A percentile compares a stretch with the other conserved stretches of the same genome.
These are phyloP conservation scores for Lutraria lutraria DNA, from an alignment of 2,888 invertebrate genomes.

Conservation along the genomic window DNA sequence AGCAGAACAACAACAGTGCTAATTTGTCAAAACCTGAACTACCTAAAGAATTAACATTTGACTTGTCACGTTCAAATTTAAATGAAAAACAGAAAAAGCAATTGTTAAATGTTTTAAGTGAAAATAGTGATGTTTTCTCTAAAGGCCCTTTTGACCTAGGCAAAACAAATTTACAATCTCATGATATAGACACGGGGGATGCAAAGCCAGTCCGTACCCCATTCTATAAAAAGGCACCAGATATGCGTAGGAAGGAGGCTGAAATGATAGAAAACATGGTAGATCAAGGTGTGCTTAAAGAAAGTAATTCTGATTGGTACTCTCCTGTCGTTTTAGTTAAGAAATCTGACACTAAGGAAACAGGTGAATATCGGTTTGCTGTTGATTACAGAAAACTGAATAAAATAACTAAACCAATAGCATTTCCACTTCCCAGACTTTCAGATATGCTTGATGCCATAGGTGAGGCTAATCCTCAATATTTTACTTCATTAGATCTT, in stretches of 20 bases:
- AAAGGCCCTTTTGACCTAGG: slow-evolving; percentile 57
- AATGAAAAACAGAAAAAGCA: slow-evolving; percentile 33
- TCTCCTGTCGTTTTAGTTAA: slow-evolving; percentile 50
- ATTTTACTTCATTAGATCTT: slow-evolving; percentile 63
- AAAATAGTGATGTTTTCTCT: slow-evolving; percentile 59
- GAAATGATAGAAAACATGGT: slow-evolving; percentile 40
- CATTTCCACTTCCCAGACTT: slow-evolving; percentile 60
- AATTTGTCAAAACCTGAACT: not conserved
- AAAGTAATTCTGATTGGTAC: slow-evolving; percentile 55
- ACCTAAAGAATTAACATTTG: not conserved
- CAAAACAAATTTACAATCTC: slow-evolving; percentile 44
- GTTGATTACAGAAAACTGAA: slow-evolving; percentile 47
- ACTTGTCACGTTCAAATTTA: slow-evolving; percentile 41
- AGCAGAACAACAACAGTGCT: not conserved
- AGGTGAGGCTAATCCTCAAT: slow-evolving; percentile 57
- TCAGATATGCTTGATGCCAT: slow-evolving; percentile 62
- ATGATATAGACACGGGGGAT: slow-evolving; percentile 52
- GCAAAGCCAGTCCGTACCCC: slow-evolving; percentile 49
- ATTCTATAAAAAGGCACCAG: slow-evolving; percentile 45
- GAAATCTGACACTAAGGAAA: slow-evolving; percentile 27
- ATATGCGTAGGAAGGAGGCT: slow-evolving; percentile 41
- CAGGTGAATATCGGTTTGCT: not conserved
- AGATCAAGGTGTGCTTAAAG: slow-evolving; percentile 41
- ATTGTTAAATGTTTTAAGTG: slow-evolving; percentile 35
- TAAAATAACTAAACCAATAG: slow-evolving; percentile 50